These are phyloP conservation scores for Thymelicus sylvestris DNA, from an alignment of 2,888 invertebrate genomes.

Conservation along the genomic window DNA sequence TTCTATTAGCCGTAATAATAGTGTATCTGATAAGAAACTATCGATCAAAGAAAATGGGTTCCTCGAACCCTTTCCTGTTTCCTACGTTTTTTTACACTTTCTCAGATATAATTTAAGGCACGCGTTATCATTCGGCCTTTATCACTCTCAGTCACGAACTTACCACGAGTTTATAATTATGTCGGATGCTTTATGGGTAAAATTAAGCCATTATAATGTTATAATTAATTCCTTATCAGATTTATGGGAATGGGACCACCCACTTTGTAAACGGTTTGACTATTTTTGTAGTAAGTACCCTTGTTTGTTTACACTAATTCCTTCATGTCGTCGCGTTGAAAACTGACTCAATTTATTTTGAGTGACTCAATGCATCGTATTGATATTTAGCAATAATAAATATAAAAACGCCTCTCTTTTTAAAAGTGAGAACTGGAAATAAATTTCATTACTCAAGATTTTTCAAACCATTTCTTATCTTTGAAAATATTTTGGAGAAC, in stretches of 20 bases:
- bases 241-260: slow-evolving; percentile 39
- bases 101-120: slow-evolving; percentile 34
- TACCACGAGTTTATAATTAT: slow-evolving; percentile 47
- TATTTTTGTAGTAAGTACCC: background rate
- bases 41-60: slow-evolving; percentile 31
- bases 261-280: slow-evolving; percentile 36
- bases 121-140: slow-evolving; percentile 44
- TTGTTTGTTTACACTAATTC: slow-evolving; percentile 6
- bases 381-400: too few species aligned
- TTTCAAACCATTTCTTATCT: too few species aligned
- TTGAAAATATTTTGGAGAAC: too few species aligned
- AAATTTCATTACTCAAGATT: too few species aligned
- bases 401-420: too few species aligned
- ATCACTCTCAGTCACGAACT: slow-evolving; percentile 60
- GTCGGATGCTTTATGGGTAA: slow-evolving; percentile 48
- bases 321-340: background rate
- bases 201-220: slow-evolving; percentile 51
- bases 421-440: too few species aligned
- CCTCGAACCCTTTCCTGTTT: slow-evolving; percentile 22
- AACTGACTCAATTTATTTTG: background rate
- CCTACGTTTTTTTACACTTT: slow-evolving; percentile 26
- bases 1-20: slow-evolving; percentile 9
- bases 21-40: slow-evolving; percentile 28
- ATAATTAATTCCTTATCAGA: slow-evolving; percentile 41
- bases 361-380: too few species aligned